These are phyloP conservation scores for Troilus luridus DNA, from an alignment of 2,888 invertebrate genomes.

Conservation along the genomic window DNA sequence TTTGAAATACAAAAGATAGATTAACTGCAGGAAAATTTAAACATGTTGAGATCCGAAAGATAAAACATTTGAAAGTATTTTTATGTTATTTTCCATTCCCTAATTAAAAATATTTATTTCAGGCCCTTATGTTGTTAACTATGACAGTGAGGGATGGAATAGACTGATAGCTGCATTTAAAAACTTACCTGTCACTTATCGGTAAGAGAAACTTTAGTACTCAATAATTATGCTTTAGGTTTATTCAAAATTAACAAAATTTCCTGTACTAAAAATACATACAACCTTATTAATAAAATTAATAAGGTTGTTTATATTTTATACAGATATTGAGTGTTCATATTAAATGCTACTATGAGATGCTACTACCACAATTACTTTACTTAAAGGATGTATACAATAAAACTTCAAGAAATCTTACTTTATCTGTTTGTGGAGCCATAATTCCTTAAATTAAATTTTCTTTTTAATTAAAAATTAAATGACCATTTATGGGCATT, in stretches of 20 bases:
- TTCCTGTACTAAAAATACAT: too few species aligned
- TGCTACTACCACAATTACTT: neutral
- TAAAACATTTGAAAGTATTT: neutral
- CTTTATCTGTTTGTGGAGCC: too few species aligned
- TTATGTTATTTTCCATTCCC: neutral
- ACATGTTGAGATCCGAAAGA: neutral
- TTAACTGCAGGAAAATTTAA: neutral
- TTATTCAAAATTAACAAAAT: neutral
- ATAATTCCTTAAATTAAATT: too few species aligned
- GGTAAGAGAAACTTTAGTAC: neutral
- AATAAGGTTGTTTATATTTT: neutral
- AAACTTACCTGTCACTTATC: constrained; percentile 75
- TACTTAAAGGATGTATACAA: neutral
- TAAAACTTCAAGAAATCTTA: too few species aligned
- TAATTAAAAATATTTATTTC: constrained; percentile 63
- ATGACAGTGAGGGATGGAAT: constrained; percentile 84
- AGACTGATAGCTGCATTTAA: constrained; percentile 73
- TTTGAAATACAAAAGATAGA: neutral
- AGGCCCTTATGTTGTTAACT: constrained; percentile 88
- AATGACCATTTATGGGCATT: too few species aligned
- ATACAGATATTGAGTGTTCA: neutral
- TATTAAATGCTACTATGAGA: neutral
- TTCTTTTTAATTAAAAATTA: too few species aligned
- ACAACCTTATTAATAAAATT: too few species aligned
- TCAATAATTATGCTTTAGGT: neutral